Evolutionary conservation across 2,113 vertebrate genomes (phyloP), one percentile per base, ranked within the genome.

Genomic region (Pagrus major): DNA sequence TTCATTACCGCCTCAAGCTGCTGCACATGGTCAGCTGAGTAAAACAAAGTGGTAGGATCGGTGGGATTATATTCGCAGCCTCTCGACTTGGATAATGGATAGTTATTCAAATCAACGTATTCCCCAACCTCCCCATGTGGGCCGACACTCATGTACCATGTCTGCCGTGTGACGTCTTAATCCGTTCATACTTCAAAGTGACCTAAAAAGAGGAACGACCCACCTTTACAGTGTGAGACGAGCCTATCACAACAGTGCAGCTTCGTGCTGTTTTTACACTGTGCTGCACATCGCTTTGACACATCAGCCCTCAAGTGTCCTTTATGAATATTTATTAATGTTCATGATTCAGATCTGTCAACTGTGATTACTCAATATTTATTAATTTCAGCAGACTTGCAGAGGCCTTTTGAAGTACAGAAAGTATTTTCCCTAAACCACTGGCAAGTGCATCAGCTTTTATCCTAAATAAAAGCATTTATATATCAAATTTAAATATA

Each of bases 281-380:
- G 27, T 1, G 8, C 66, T 76, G 83, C 85, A 52, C 76, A 55
- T 85, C 21, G 3, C 35, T 81, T 70, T 71, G 86, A 77, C 86
- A 82, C 79, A 66, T 58, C 37, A 81, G 29, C 76, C 82, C 72
- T 72, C 67, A 51, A 80, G 55, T 88, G 85, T 84, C 78, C 83
- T 88, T 70, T 65, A 87, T 92, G 80, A 88, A 91, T 91, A 90
- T 89, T 90, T 88, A 1, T 88, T 71, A 44, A n/a, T 69, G 12
- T 64, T 71, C 41, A 60, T 76, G 76, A 90, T 60, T 88, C 80
- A 80, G 56, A 81, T 84, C 83, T 89, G 87, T 89, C 90, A 80
- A 0, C 67, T 51, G 67, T 9, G 47, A 84, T 91, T 67, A 82
- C 74, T 79, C 71, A 71, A 51, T 65, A 31, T 18, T 9, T 71